phyloP scores from a whole-genome alignment of 2,797 vertebrate species.

The Phalloptychus januarius region DNA sequence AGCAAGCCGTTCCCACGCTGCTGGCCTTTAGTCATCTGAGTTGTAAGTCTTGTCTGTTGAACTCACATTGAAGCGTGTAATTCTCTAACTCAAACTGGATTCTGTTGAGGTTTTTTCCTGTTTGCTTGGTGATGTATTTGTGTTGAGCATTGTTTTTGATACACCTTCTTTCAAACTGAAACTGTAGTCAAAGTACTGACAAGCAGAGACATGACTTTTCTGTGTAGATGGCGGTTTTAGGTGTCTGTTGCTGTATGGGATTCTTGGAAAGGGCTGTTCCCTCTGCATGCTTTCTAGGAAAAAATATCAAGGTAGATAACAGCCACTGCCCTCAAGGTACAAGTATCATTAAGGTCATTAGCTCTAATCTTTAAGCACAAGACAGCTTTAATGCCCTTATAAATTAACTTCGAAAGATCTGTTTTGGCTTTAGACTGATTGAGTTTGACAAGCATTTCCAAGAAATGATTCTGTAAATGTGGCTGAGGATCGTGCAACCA shows the following conservation, averaged over 20 bases:
- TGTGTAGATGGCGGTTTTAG: not conserved
- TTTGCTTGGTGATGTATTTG: not conserved
- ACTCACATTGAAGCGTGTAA: not conserved
- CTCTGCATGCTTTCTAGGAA: not conserved
- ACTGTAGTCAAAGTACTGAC: not conserved
- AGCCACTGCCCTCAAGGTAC: not conserved
- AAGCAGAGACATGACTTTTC: not conserved
- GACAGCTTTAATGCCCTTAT: not conserved
- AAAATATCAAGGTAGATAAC: not conserved
- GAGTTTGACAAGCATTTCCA: not conserved
- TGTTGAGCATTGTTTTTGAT: not conserved
- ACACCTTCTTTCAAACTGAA: not conserved
- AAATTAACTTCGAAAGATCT: not conserved
- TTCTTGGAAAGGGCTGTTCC: not conserved
- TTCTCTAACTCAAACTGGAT: not conserved
- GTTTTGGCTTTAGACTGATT: not conserved
- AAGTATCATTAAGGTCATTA: not conserved
- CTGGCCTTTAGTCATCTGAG: not conserved
- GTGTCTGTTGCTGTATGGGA: not conserved
- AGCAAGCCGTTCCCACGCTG: not conserved
- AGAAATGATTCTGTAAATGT: not conserved
- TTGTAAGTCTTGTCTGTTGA: not conserved
- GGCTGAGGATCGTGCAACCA: not conserved
- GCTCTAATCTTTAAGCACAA: not conserved
- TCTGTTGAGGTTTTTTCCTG: not conserved